phyloP scores from a whole-genome alignment of 2,888 invertebrate genomes.

The Pyrgus malvae region DNA sequence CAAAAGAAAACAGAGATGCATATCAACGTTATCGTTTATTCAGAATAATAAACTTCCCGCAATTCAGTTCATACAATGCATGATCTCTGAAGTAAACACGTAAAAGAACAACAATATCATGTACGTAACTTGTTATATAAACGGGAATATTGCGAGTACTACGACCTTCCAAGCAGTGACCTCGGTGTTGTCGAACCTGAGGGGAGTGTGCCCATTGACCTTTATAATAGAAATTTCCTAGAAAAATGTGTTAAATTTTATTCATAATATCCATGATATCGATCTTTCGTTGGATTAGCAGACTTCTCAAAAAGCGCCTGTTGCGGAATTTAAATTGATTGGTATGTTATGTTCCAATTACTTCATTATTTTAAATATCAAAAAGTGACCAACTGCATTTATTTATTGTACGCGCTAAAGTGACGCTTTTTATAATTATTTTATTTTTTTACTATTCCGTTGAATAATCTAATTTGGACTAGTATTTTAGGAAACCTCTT shows the following conservation, averaged over 20 bases:
- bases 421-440: background rate
- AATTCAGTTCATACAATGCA: slow-evolving; percentile 1
- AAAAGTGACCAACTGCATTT: no score
- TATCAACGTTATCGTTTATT: background rate
- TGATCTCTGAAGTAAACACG: slow-evolving; percentile 2
- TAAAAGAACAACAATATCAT: slow-evolving; percentile 13
- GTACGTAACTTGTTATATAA: slow-evolving; percentile 48
- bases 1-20: no score
- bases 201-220: slow-evolving; percentile 41
- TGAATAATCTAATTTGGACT: slow-evolving; percentile 16
- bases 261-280: background rate
- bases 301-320: no score
- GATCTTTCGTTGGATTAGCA: no score
- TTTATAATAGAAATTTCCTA: slow-evolving; percentile 42
- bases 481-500: background rate
- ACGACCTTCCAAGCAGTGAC: slow-evolving; percentile 59
- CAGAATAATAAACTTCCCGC: background rate
- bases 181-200: slow-evolving; percentile 54
- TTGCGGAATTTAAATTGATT: no score
- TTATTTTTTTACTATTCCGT: background rate
- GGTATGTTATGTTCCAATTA: no score
- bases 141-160: slow-evolving; percentile 51
- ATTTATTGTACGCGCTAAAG: no score
- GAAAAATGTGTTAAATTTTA: background rate
- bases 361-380: no score